Evolutionary conservation across 2,797 vertebrate genomes (phyloP).

Genomic region (Poeciliopsis paucimaculata): DNA sequence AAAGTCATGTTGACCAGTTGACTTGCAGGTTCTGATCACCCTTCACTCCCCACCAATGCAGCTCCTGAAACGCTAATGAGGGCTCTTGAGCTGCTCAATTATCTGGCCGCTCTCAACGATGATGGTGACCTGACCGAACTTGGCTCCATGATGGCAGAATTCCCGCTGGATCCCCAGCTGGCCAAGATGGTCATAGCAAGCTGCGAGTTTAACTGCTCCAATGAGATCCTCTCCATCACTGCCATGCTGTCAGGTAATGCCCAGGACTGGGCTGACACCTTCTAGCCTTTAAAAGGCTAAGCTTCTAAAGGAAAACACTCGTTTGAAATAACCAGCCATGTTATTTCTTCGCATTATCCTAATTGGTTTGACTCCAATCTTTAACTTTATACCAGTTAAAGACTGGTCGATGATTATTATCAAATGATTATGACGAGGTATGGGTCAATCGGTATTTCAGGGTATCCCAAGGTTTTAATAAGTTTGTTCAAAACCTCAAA

Average conservation of each 20-base stretch:
- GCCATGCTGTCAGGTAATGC: constrained; percentile 99
- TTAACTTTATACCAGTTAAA: background rate
- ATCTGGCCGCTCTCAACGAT: constrained; percentile 96
- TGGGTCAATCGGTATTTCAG: background rate
- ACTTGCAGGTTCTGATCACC: background rate
- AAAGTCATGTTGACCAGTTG: background rate
- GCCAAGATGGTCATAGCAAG: constrained; percentile 99
- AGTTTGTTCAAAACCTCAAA: background rate
- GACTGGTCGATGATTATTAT: background rate
- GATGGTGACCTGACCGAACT: constrained; percentile 98
- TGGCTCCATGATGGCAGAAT: constrained; percentile 99
- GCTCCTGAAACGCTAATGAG: constrained; percentile 99
- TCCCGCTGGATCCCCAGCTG: constrained; percentile 96
- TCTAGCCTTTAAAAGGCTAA: constrained; percentile 87
- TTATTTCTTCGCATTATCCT: background rate
- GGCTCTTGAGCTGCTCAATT: constrained; percentile 97
- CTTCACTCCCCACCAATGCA: constrained; percentile 44
- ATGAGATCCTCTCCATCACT: constrained; percentile 99
- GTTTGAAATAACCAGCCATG: background rate
- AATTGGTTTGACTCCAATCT: background rate
- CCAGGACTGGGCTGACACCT: constrained; percentile 87
- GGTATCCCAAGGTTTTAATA: background rate
- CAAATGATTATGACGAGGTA: background rate
- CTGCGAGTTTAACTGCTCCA: constrained; percentile 99
- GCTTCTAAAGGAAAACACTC: constrained; percentile 25